phyloP scores from a whole-genome alignment of 2,888 invertebrate species.

The Pollenia labialis region DNA sequence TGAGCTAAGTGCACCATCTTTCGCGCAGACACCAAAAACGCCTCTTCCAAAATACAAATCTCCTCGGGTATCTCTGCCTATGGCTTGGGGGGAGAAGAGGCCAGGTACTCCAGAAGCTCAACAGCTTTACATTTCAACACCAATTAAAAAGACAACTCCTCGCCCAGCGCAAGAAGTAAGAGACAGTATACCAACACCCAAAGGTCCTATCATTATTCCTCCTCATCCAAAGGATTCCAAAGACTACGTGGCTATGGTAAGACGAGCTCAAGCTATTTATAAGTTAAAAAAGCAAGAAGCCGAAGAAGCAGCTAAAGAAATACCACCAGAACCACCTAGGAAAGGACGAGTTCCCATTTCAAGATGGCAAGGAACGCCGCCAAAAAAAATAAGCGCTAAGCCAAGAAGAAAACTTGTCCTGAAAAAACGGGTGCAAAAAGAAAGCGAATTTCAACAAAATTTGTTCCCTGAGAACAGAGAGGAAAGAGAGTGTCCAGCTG shows the following conservation, averaged over 20 bases:
- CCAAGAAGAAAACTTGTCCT: constrained; percentile 39
- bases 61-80: constrained; percentile 54
- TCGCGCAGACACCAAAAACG: constrained; percentile 19
- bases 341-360: constrained; percentile 36
- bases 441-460: not conserved
- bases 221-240: constrained; percentile 56
- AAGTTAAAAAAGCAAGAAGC: constrained; percentile 45
- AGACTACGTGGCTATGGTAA: constrained; percentile 59
- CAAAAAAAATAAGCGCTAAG: constrained; percentile 15
- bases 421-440: constrained; percentile 21
- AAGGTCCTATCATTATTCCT: constrained; percentile 31
- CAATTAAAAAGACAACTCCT: not conserved
- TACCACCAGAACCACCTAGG: not conserved
- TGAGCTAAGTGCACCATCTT: constrained; percentile 42
- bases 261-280: constrained; percentile 52
- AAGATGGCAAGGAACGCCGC: constrained; percentile 35
- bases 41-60: constrained; percentile 2
- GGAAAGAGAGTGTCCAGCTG: constrained; percentile 7
- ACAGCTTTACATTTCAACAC: not conserved
- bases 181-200: constrained; percentile 13
- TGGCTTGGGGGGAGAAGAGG: constrained; percentile 46
- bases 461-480: not conserved
- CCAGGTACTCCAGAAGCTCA: not conserved
- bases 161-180: not conserved
- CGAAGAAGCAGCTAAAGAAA: constrained; percentile 13